Conservation (phyloP, 2,113 vertebrate genomes). For the Mobula hypostoma region DNA sequence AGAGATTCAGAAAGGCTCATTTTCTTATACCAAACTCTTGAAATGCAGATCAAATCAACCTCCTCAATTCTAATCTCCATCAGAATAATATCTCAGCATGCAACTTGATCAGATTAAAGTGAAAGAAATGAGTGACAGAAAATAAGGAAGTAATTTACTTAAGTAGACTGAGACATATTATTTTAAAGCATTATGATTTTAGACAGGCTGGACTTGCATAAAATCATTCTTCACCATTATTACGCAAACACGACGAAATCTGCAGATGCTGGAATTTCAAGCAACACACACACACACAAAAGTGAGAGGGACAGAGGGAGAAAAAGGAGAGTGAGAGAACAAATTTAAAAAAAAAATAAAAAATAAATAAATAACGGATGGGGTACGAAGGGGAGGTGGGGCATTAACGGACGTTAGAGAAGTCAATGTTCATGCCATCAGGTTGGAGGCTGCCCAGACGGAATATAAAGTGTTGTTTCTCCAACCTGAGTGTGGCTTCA, state of each 20-base stretch:
- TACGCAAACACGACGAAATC: not conserved
- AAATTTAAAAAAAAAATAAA: no score
- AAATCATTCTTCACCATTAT: not conserved
- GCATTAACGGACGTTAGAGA: no score
- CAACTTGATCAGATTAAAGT: not conserved
- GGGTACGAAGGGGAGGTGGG: no score
- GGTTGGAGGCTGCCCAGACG: no score
- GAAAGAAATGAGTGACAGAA: not conserved
- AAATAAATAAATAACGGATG: no score
- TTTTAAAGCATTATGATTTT: not conserved
- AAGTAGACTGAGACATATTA: not conserved
- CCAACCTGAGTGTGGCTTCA: no score
- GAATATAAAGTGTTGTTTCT: no score
- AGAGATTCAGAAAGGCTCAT: not conserved
- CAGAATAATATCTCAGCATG: not conserved
- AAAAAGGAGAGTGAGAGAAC: no score
- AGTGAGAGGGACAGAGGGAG: no score
- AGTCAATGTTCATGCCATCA: no score
- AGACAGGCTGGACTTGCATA: not conserved
- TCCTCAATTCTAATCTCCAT: not conserved
- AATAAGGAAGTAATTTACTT: not conserved
- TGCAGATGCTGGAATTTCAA: no score
- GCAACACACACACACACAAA: no score
- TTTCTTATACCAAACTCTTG: not conserved
- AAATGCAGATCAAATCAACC: not conserved